Percentiles rank a stretch among this genome's conserved stretches.
Evolutionary conservation across 2,797 vertebrate genomes (phyloP).

Genomic region (Schizothorax lantsangensis): DNA sequence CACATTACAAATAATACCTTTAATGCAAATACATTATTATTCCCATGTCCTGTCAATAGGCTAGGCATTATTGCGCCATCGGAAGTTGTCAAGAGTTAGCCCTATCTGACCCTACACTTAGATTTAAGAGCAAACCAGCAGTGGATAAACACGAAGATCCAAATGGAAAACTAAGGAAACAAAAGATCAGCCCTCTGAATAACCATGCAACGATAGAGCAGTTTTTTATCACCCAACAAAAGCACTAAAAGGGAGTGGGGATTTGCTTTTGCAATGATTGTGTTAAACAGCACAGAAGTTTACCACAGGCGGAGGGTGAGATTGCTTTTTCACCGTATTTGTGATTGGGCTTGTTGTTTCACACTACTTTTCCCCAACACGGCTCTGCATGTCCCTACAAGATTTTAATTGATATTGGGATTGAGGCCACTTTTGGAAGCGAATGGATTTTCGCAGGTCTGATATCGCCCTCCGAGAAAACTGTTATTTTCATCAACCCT

Average conservation of each 20-base stretch:
- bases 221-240: constrained; percentile 47
- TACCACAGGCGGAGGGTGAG: constrained; percentile 41
- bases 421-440: constrained; percentile 52
- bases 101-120: constrained; percentile 7
- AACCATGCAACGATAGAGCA: neutral
- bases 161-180: constrained; percentile 50
- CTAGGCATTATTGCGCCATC: constrained; percentile 6
- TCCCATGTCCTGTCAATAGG: constrained; percentile 52
- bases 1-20: constrained; percentile 56
- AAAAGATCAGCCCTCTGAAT: constrained; percentile 46
- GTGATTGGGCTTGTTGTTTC: constrained; percentile 55
- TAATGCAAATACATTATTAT: constrained; percentile 62
- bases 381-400: constrained; percentile 63
- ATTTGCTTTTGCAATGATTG: constrained; percentile 46
- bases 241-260: constrained; percentile 38
- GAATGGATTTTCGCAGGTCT: constrained; percentile 58
- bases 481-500: constrained; percentile 56
- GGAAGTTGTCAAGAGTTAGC: constrained; percentile 37
- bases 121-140: constrained; percentile 29
- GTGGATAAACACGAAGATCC: constrained; percentile 37
- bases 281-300: constrained; percentile 46
- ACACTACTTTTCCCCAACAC: constrained; percentile 53
- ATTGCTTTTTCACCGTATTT: constrained; percentile 52
- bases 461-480: constrained; percentile 58
- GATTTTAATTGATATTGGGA: constrained; percentile 68